Percentiles rank a stretch among this genome's conserved stretches.
Evolutionary conservation across 2,113 vertebrate species (phyloP).

Genomic region (Strix aluco): DNA sequence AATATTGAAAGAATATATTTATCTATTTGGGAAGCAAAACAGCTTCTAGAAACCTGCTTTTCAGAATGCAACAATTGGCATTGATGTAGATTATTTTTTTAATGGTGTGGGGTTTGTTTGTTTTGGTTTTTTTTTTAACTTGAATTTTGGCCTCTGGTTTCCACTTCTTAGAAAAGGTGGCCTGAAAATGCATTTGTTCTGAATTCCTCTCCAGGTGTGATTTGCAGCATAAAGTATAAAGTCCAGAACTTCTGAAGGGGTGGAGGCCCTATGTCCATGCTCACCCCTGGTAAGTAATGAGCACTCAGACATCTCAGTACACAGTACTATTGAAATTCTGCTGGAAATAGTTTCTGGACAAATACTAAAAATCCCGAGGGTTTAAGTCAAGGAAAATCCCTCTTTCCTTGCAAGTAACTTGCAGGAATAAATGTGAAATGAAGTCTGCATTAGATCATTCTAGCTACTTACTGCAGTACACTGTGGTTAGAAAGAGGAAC

Average conservation of each 20-base stretch:
- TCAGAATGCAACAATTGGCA: not conserved
- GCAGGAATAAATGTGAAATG: not conserved
- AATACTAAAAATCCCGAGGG: not conserved
- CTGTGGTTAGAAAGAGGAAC: not conserved
- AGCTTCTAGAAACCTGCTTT: not conserved
- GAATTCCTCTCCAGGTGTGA: not conserved
- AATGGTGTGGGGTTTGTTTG: not conserved
- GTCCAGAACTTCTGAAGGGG: not conserved
- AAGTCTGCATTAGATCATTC: not conserved
- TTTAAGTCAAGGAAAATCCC: conserved; percentile 22
- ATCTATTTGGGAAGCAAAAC: not conserved
- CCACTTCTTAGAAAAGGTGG: not conserved
- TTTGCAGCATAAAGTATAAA: not conserved
- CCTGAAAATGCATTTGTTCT: not conserved
- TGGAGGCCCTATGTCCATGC: not conserved
- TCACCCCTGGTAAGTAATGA: not conserved
- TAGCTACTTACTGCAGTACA: not conserved
- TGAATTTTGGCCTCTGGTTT: not conserved
- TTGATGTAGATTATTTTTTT: accelerated
- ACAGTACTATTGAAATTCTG: not conserved
- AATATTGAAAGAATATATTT: not conserved
- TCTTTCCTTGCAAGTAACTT: not conserved
- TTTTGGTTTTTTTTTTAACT: not conserved
- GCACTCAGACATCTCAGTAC: not conserved
- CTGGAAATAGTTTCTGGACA: not conserved